A percentile compares a stretch with the other conserved stretches of the same genome.
Evolutionary conservation across 2,888 invertebrate genomes (phyloP).

Genomic region (Microdon myrmicae): DNA sequence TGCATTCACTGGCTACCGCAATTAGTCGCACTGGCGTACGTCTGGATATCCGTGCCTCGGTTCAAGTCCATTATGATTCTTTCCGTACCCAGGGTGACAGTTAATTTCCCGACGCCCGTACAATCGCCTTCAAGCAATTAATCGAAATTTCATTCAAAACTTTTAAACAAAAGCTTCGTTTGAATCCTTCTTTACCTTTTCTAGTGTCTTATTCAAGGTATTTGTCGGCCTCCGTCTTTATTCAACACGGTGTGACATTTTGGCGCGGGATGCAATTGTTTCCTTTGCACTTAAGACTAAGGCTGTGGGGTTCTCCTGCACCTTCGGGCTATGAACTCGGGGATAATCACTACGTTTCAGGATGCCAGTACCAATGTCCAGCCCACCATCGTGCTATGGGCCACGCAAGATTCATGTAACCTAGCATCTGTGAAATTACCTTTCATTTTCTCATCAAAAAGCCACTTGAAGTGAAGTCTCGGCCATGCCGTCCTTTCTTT

Average conservation of each 20-base stretch:
- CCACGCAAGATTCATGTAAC: constrained; percentile 3
- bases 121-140: constrained; percentile 47
- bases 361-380: constrained; percentile 14
- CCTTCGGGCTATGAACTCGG: constrained; percentile 14
- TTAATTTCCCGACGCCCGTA: constrained; percentile 45
- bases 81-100: constrained; percentile 44
- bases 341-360: constrained; percentile 35
- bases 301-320: constrained; percentile 8
- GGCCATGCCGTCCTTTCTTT: constrained; percentile 8
- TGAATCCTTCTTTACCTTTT: constrained; percentile 37
- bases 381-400: constrained; percentile 1
- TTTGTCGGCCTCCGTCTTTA: constrained; percentile 4
- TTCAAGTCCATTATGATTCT: constrained; percentile 35
- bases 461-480: constrained; percentile 60
- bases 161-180: constrained; percentile 42
- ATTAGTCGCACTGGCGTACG: constrained; percentile 37
- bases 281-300: constrained; percentile 3
- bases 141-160: constrained; percentile 50
- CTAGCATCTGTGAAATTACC: constrained; percentile 62
- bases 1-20: constrained; percentile 40
- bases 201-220: constrained; percentile 7
- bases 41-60: constrained; percentile 4
- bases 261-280: constrained; percentile 36
- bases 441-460: constrained; percentile 65
- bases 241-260: constrained; percentile 29